These are phyloP conservation scores for Leucania comma DNA, from an alignment of 2,888 invertebrate species.

Conservation along the genomic window DNA sequence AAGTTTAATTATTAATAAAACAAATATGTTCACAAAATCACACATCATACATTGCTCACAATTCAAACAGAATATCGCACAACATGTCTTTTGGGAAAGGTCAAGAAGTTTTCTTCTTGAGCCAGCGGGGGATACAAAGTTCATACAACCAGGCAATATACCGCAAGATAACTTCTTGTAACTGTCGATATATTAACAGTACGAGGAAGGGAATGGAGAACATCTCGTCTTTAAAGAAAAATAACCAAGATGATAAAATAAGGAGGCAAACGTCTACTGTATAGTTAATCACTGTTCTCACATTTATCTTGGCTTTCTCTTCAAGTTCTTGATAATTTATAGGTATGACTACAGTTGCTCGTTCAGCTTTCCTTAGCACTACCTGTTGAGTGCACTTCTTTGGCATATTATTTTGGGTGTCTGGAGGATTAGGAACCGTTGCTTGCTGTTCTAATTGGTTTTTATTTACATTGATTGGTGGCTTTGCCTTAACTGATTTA, in stretches of 20 bases:
- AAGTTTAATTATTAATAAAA: conserved; percentile 78
- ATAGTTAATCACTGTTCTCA: conserved; percentile 93
- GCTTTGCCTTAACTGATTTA: conserved; percentile 66
- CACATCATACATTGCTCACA: conserved; percentile 85
- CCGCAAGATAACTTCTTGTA: conserved; percentile 92
- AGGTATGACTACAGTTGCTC: conserved; percentile 87
- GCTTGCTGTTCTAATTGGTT: conserved; percentile 60
- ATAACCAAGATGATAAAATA: conserved; percentile 95
- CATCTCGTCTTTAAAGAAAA: conserved; percentile 95
- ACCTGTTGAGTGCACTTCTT: conserved; percentile 78
- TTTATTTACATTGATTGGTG: conserved; percentile 61
- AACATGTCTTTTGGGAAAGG: conserved; percentile 84
- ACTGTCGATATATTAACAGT: conserved; percentile 94
- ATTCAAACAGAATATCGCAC: conserved; percentile 81
- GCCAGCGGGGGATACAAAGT: conserved; percentile 82
- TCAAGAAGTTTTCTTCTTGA: conserved; percentile 87
- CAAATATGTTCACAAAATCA: conserved; percentile 82
- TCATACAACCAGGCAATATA: conserved; percentile 91
- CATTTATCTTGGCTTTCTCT: conserved; percentile 92
- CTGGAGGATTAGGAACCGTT: conserved; percentile 50
- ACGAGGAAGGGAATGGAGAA: conserved; percentile 95
- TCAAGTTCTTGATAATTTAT: conserved; percentile 90
- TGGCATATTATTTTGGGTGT: conserved; percentile 66
- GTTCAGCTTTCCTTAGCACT: conserved; percentile 82
- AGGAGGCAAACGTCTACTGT: conserved; percentile 94